Evolutionary conservation across 30 jellyfish, hydroid and myxozoan species (phyloP).

Genomic region (Sanderia malayensis): DNA sequence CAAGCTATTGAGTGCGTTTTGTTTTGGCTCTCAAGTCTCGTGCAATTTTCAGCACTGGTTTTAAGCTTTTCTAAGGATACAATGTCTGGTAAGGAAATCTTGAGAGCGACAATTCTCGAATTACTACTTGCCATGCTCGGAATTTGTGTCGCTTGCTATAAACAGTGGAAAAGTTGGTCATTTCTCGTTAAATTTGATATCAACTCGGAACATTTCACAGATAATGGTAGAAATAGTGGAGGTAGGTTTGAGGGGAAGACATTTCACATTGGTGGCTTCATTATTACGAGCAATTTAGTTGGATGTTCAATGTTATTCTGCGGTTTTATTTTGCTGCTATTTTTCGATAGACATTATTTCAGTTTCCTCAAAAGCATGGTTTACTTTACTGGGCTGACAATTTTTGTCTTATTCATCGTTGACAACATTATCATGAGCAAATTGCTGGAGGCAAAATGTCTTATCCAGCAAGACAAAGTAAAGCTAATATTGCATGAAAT

Average conservation of each 20-base stretch:
- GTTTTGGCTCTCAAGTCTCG: slow-evolving; percentile 47
- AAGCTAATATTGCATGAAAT: slow-evolving; percentile 57
- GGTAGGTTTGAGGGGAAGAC: slow-evolving; percentile 10
- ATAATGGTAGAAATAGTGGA: not conserved
- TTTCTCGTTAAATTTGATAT: not conserved
- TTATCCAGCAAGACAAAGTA: slow-evolving; percentile 45
- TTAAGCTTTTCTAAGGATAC: slow-evolving; percentile 70
- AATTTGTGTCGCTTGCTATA: slow-evolving; percentile 40
- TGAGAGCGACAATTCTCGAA: slow-evolving; percentile 53
- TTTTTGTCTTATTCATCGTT: slow-evolving; percentile 37
- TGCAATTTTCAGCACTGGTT: slow-evolving; percentile 50
- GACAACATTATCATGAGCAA: slow-evolving; percentile 59
- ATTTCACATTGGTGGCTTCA: slow-evolving; percentile 55
- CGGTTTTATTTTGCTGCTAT: slow-evolving; percentile 46
- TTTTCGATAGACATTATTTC: slow-evolving; percentile 51
- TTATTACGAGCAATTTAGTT: slow-evolving; percentile 58
- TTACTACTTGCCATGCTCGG: slow-evolving; percentile 46
- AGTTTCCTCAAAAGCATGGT: slow-evolving; percentile 54
- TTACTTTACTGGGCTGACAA: slow-evolving; percentile 70
- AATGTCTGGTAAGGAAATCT: slow-evolving; percentile 30
- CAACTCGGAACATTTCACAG: not conserved
- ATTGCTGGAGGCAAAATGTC: slow-evolving; percentile 41
- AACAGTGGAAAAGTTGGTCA: slow-evolving; percentile 68
- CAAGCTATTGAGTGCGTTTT: slow-evolving; percentile 40
- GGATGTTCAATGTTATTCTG: slow-evolving; percentile 63